Percentiles rank a stretch among this genome's conserved stretches.
Evolutionary conservation across 1,140 invertebrate species (phyloP).

Genomic region (Melanaphis sacchari): DNA sequence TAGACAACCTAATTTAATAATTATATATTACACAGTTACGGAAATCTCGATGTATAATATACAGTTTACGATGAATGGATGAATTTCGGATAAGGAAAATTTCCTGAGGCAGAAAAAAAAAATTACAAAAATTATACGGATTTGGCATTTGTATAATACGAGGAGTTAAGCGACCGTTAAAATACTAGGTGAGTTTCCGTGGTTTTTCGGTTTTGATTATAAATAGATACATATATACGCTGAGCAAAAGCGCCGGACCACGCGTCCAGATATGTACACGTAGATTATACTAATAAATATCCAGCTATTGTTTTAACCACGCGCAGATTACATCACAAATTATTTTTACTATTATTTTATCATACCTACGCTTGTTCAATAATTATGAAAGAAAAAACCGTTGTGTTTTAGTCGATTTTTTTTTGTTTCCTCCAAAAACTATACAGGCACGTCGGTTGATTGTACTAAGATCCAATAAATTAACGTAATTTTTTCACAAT

Average conservation of each 20-base stretch:
- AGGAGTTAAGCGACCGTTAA: neutral
- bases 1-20: neutral
- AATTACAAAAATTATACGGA: neutral
- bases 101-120: neutral
- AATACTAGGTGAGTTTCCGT: neutral
- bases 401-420: neutral
- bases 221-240: neutral
- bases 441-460: neutral
- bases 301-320: constrained; percentile 2
- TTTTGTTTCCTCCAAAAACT: neutral
- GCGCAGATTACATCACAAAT: neutral
- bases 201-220: constrained; percentile 2
- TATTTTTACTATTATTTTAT: neutral
- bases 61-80: neutral
- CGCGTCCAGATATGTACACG: neutral
- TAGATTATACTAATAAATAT: constrained; percentile 14
- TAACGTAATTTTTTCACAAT: neutral
- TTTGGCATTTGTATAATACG: neutral
- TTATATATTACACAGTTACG: neutral
- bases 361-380: neutral
- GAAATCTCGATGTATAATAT: neutral
- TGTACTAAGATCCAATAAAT: neutral
- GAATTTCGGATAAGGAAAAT: neutral
- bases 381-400: neutral
- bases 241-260: neutral